Evolutionary conservation across 2,888 invertebrate species (phyloP).

Genomic region (Pachycephus smyrnensis): DNA sequence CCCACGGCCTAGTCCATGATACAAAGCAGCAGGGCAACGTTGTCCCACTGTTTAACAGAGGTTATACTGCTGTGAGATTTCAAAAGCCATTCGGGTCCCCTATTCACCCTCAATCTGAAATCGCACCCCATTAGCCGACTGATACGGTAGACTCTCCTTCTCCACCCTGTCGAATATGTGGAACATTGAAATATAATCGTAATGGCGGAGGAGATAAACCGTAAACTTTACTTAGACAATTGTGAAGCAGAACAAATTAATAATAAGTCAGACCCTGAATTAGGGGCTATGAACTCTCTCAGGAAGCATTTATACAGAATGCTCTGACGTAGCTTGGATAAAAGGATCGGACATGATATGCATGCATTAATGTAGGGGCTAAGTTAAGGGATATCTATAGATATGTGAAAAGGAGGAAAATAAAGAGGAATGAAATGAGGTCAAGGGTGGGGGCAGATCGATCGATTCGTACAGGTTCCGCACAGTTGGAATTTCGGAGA

Average conservation of each 20-base stretch:
- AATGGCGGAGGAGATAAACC: not conserved
- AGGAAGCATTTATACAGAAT: not conserved
- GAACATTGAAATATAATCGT: not conserved
- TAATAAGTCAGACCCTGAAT: not conserved
- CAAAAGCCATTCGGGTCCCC: not conserved
- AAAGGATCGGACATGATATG: not conserved
- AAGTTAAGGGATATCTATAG: not conserved
- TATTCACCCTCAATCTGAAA: not conserved
- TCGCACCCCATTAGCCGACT: not conserved
- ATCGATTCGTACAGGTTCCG: not conserved
- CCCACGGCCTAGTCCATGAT: not conserved
- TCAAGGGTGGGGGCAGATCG: not conserved
- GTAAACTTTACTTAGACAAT: not conserved
- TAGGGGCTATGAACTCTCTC: not conserved
- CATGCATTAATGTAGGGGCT: not conserved
- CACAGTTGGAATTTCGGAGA: not conserved
- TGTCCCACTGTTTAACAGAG: not conserved
- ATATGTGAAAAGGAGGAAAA: not conserved
- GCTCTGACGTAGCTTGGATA: not conserved
- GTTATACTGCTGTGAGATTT: not conserved
- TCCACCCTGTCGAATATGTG: not conserved
- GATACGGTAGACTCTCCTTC: not conserved
- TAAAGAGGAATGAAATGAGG: not conserved
- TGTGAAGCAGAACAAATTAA: not conserved
- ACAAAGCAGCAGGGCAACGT: too few relatives aligned